Base-by-base conservation (phyloP, 2,797 vertebrate species). In the Chloroceryle amazona region DNA sequence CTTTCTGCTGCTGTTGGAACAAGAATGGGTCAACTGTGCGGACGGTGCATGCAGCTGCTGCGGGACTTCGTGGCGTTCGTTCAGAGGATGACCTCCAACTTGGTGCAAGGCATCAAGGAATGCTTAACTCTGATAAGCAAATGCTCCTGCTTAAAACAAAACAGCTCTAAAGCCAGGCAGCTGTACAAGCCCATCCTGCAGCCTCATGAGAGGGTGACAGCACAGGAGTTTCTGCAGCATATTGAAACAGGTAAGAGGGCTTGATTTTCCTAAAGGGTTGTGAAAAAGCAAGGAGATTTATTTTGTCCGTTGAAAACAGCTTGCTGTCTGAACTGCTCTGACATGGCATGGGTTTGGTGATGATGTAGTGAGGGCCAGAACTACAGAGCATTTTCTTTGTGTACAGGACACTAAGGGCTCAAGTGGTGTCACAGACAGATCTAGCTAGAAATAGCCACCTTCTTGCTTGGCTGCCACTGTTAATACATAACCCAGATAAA, bases 1-100 rank as follows among this genome's bases (percentile, higher is more conserved):
- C 15, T 86, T 85, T 71, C 46, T 52, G 28, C 58, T 81, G 61
- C 66, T 41, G 11, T 23, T 81, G 82, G 76, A 87, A 66, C 25
- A 91, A 98, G 92, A 55, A 97, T 98, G 94, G 97, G 95, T 29
- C 97, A 96, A 4, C 94, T 98, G 4, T 99, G 98, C 87, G 96
- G 97, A 12, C 90, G 90, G 13, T 99, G 98, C 79, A 87, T 93
- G 52, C 95, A 97, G 41, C 78, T 98, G 49, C 89, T 98, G n/a
- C 82, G 42, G 55, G 95, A 98, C 65, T 94, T 98, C 1, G 12
- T 92, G 19, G 90, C 74, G 79, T 74, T 94, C 35, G 61, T 98
- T 70, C 96, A 91, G 79, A 96, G 39, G 29, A 28, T 96, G 54
- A 96, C 96, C 33, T 96, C 92, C 13, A 81, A 96, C 29, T 47